Conservation (phyloP, 2,113 vertebrate species). For the Illadopsis cleaveri region DNA sequence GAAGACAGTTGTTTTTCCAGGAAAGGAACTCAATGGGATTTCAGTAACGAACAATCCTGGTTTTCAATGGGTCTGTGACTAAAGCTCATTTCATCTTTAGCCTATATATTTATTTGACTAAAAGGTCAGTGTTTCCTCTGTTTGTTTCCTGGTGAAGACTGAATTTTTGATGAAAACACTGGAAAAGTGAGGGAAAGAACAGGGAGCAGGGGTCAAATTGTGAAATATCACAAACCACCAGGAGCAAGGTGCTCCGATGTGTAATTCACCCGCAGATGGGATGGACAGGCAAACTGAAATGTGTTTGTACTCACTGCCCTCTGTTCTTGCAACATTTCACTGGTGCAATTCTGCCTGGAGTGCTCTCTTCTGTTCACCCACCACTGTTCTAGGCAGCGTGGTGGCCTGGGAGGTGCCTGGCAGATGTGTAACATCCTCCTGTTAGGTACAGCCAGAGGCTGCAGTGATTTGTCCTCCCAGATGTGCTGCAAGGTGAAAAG, state of each 20-base stretch:
- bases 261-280: background rate
- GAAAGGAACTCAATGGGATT: background rate
- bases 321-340: background rate
- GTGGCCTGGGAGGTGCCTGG: background rate
- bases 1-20: background rate
- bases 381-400: background rate
- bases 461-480: background rate
- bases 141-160: background rate
- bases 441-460: background rate
- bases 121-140: background rate
- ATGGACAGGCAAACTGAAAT: background rate
- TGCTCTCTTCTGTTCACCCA: fast-evolving
- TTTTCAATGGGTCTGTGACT: background rate
- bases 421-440: background rate
- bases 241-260: fast-evolving
- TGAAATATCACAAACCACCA: background rate
- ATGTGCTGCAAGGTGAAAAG: background rate
- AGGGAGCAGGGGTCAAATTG: background rate
- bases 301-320: background rate
- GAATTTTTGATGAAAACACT: background rate
- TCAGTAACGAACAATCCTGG: background rate
- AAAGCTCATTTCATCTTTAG: background rate
- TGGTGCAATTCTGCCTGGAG: background rate
- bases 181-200: background rate
- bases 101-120: background rate